Evolutionary conservation across 2,797 vertebrate species (phyloP), one percentile per base, ranked within the genome.

Genomic region (Urocyon cinereoargenteus): DNA sequence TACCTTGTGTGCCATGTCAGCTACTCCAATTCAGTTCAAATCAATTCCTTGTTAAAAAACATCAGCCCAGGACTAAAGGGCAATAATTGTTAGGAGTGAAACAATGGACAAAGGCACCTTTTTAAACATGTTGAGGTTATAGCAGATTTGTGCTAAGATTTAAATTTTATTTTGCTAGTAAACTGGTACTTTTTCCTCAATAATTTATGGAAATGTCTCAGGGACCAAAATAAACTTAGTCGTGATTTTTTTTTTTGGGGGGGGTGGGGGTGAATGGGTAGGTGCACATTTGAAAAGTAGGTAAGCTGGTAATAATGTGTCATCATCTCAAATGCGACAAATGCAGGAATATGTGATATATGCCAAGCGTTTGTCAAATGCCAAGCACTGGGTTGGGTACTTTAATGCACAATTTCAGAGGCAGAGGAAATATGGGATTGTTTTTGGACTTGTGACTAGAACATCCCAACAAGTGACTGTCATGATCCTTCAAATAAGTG

Each of bases 41-140:
- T 96, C 61, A 90, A 94, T 92, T 84, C 70, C 84, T 93, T 40
- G 62, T 97, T 86, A 88, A 93, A 40, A 28, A 31, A 31, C 36
- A 51, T 78, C 57, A 51, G 2, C 19, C 16, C 0, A 34, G 55
- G n/a, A 45, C 53, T 22, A 70, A 68, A 62, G 62, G 59, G 79
- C 49, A 36, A 40, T 45, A 61, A 86, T 86, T 26, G 2, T 96
- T 73, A 86, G 45, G 24, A 64, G 21, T 31, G 61, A 85, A 49
- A 96, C 96, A 68, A 24, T 87, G 77, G 57, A 97, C 84, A 75
- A 95, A 96, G 66, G 51, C 68, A 51, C 59, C 64, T 40, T 93
- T 64, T 79, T 34, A 92, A 94, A 72, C 26, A 72, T 28, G 57
- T 72, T n/a, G 72, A 24, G 85, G 82, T 94, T 95, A 92, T 66